Conservation (phyloP, 37 sponge, comb jelly and placozoan species). For the Halisarca cf. caerulea region DNA sequence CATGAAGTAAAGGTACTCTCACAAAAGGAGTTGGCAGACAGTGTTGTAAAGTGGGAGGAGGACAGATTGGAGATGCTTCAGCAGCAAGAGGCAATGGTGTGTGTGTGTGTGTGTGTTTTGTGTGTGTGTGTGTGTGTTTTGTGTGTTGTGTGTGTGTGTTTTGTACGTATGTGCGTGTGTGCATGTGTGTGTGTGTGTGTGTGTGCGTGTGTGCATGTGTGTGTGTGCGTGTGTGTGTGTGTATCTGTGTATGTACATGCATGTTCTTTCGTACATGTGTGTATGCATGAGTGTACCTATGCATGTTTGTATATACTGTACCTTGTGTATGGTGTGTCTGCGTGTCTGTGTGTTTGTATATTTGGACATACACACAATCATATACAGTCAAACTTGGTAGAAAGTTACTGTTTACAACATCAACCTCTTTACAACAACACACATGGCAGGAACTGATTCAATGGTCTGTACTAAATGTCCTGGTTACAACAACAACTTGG, state of each 20-base stretch:
- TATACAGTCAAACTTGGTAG: no score
- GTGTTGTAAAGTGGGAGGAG: slow-evolving; percentile 2
- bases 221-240: not conserved
- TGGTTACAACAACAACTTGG: no score
- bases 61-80: slow-evolving; percentile 17
- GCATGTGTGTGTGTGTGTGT: no score
- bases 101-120: not conserved
- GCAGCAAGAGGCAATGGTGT: slow-evolving; percentile 6
- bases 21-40: slow-evolving; percentile 6
- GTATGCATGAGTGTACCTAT: not conserved
- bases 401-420: no score
- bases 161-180: not conserved
- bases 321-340: not conserved
- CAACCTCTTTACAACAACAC: no score
- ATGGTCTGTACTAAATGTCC: no score
- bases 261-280: not conserved
- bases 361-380: no score
- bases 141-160: not conserved
- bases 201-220: no score
- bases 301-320: not conserved
- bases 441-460: no score
- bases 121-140: no score
- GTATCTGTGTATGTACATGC: not conserved
- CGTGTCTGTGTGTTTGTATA: not conserved
- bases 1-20: not conserved